phyloP scores from a whole-genome alignment of 2,113 vertebrate species.

The Anguilla rostrata region DNA sequence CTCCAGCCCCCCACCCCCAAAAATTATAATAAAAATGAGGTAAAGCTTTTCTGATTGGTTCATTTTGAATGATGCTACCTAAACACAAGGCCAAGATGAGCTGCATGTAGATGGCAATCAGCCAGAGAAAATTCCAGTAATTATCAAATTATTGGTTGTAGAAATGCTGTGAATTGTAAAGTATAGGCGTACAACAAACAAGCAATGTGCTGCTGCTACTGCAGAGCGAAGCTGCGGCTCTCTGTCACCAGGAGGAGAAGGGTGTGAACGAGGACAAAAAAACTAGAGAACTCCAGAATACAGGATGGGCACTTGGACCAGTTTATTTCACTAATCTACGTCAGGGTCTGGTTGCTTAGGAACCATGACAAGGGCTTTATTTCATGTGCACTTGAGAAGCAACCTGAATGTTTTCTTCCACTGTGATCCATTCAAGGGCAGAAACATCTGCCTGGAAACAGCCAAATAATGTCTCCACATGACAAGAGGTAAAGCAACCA shows the following conservation, averaged over 20 bases:
- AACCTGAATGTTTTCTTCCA: conserved; percentile 16
- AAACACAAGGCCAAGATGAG: conserved; percentile 28
- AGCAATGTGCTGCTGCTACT: conserved; percentile 23
- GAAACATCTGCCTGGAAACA: conserved; percentile 10
- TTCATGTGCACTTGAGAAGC: conserved; percentile 39
- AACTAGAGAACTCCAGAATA: background rate
- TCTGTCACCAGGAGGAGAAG: background rate
- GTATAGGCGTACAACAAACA: conserved; percentile 9
- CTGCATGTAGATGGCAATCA: conserved; percentile 33
- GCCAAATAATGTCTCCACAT: too few relatives aligned
- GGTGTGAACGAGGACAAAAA: background rate
- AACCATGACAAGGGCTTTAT: conserved; percentile 43
- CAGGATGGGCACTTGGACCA: background rate
- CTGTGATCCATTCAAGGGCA: conserved; percentile 21
- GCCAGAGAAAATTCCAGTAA: conserved; percentile 29
- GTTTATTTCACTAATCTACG: conserved; percentile 31
- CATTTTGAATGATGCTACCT: conserved; percentile 6
- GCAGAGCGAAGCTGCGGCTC: background rate
- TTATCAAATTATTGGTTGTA: conserved; percentile 40
- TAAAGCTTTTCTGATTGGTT: background rate
- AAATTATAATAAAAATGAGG: background rate
- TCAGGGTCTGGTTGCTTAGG: conserved; percentile 44
- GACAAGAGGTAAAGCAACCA: background rate
- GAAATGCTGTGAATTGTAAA: conserved; percentile 29
- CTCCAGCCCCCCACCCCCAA: too few relatives aligned